Evolutionary conservation across 2,888 invertebrate species (phyloP), one percentile per base, ranked within the genome.

Genomic region (Julus scanicus): DNA sequence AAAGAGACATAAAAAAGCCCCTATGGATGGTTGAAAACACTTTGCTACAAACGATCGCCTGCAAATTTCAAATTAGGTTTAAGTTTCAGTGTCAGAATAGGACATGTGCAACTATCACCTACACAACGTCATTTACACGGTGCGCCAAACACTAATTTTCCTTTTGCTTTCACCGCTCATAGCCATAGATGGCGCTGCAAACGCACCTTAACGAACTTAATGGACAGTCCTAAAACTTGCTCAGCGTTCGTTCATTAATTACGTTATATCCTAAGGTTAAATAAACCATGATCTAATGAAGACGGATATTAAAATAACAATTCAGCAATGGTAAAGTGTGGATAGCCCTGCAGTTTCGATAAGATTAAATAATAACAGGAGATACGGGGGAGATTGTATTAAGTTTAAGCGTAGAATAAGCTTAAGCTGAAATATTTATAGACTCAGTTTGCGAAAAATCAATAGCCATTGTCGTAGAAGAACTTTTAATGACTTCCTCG

Each of bases 401-500:
- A 57, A 57, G 57, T 57, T 57, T 13, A 17, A 57, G 57, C 57
- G 57, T 1, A 17, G 57, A 57, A 57, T 57, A 57, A 57, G 57
- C 57, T 57, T 17, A 57, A 57, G 57, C 57, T 17, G 17, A 17
- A 57, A 57, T 57, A 57, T 57, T 57, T 57, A 57, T 57, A 57
- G 57, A 57, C 57, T 49, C 49, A 17, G 57, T 57, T 57, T 57
- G 17, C 57, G 57, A 57, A 57, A 57, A 57, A 57, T 57, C 57
- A 57, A 57, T 57, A 57, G 57, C 57, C 57, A 17, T 13, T 17
- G 57, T 57, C 13, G 57, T 15, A 57, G 57, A 57, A 57, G 57
- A 57, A 57, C 57, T 57, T 57, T 57, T 57, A 57, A 57, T 57
- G 57, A 57, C 57, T 57, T 57, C 17, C 57, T 57, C 57, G 57